A percentile compares a stretch with the other conserved stretches of the same genome.
These are phyloP conservation scores for Epizoanthus fatuus DNA, from an alignment of 92 coral and sea anemone genomes.

Conservation along the genomic window DNA sequence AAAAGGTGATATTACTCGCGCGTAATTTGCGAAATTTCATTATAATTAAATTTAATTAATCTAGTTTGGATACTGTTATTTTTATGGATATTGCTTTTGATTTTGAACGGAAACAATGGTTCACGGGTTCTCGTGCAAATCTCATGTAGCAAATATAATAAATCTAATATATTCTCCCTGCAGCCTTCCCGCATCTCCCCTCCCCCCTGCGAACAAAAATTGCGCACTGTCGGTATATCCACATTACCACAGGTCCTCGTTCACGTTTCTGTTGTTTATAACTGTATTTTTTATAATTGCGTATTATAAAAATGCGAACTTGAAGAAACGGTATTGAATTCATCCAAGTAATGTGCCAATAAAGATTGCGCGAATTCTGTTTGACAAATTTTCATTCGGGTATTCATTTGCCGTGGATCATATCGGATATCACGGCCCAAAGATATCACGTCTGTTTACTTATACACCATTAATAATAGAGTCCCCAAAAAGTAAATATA, in stretches of 20 bases:
- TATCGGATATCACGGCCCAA: constrained; percentile 9
- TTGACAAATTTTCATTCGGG: not conserved
- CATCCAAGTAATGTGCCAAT: not conserved
- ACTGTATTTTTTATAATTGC: not conserved
- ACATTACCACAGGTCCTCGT: not conserved
- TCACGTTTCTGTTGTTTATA: not conserved
- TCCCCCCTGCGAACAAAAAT: not conserved
- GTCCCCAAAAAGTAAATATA: constrained; percentile 7
- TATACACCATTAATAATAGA: constrained; percentile 16
- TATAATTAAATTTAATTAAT: too few relatives aligned
- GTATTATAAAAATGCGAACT: not conserved
- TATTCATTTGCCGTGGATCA: not conserved
- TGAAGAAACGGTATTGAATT: not conserved
- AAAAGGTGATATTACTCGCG: too few relatives aligned
- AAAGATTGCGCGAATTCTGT: constrained; percentile 1
- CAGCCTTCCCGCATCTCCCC: not conserved
- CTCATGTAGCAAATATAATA: too few relatives aligned
- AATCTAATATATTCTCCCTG: not conserved
- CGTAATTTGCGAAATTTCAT: too few relatives aligned
- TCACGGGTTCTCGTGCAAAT: too few relatives aligned
- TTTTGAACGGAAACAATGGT: too few relatives aligned
- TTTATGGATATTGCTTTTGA: too few relatives aligned
- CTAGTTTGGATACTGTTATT: too few relatives aligned
- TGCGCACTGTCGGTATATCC: not conserved
- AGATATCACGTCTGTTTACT: constrained; percentile 12